Evolutionary conservation across 2,113 vertebrate species (phyloP), one percentile per base, ranked within the genome.

Genomic region (Perca fluviatilis): DNA sequence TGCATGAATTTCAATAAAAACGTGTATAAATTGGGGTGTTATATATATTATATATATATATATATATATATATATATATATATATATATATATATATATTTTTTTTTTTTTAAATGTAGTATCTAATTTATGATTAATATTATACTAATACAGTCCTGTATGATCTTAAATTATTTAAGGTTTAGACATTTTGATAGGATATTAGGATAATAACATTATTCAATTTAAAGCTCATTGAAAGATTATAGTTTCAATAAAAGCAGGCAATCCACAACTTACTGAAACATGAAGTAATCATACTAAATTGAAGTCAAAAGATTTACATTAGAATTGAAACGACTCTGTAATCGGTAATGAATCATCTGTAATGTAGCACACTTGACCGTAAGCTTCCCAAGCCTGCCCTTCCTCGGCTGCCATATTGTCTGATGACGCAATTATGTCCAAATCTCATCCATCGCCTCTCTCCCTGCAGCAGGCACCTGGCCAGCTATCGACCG

Each of bases 401-500:
- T 16, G 50, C 21, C 23, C 64, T 13, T 49, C 68, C 54, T 73
- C 77, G 50, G 49, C 49, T 84, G 77, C 86, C 72, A 72, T 74
- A 79, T 74, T 62, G 70, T 64, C 80, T 76, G 78, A 85, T 82
- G 74, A 92, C 82, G 86, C 85, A 88, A 19, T 62, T 64, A 80
- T 36, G 58, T 83, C 84, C 80, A 86, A 60, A 89, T 86, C 65
- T 76, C 79, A 73, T 87, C 86, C 66, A n/a, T 61, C 61, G 63
- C 58, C 74, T 73, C 56, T 60, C 51, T 30, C 70, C 21, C 73
- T 79, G 75, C 79, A 86, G 83, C 81, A 30, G 89, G 91, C 91
- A 80, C 56, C 76, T 58, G 57, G 84, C 91, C 91, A 92, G 75
- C 65, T 83, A 92, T 91, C 65, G 89, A 93, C 87, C 30, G 10